Base-by-base conservation (phyloP, 2,888 invertebrate species). In the Drosophila emarginata region DNA sequence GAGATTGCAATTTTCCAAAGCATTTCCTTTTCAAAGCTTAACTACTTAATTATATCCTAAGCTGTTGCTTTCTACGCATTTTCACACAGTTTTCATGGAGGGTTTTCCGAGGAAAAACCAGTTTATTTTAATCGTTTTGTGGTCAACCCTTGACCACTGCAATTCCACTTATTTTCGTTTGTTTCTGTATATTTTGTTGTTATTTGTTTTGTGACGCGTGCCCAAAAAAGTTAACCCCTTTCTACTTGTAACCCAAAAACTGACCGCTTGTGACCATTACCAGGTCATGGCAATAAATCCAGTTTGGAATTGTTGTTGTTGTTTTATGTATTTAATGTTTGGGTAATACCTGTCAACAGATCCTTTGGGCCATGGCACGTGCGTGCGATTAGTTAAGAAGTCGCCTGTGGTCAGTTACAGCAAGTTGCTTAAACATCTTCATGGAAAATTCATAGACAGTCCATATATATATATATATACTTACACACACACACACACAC, bases 321-420 rank as follows among this genome's bases (percentile, higher is more conserved):
- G 50, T 52, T 57, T 14, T 39, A 28, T 28, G 28, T 28, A 28
- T 28, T 28, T 28, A 28, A 28, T 28, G 23, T 58, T 40, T 23
- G 26, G 26, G 21, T 32, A 11, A 45, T 21, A 45, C 45, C 45
- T 69, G 77, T 80, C 68, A 69, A 64, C 64, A 61, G 58, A 67
- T 61, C 67, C 65, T 75, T 68, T 57, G 40, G 23, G 40, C 26
- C 64, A 28, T n/a, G 80, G 72, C 83, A 87, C 88, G 87, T 76
- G 86, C 67, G 40, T 32, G 72, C 71, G 67, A 67, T 77, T 45
- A 45, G 45, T 45, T 73, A 78, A 66, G 73, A 65, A 74, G 73
- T 78, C 69, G 67, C 45, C 71, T 51, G 67, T 69, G 80, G 86
- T 79, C 76, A 76, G 72, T 72, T 65, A 68, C 32, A 28, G 72